phyloP scores from a whole-genome alignment of 2,888 invertebrate genomes.

The Spisula solida region DNA sequence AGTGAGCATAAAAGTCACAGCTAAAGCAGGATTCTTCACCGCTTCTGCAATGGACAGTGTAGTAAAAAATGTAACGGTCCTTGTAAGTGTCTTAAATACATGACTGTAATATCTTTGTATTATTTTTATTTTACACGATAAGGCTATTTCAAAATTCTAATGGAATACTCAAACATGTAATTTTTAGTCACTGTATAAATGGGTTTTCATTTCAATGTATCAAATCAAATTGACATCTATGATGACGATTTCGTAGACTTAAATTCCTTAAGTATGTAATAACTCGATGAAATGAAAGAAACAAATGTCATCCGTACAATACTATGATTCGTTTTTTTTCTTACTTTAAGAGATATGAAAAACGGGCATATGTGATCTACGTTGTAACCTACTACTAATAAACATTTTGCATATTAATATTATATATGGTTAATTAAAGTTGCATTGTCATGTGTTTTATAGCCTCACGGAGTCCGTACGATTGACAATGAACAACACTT shows the following conservation, averaged over 20 bases:
- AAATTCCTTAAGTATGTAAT: neutral
- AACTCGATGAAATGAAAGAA: no score
- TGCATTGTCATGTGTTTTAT: neutral
- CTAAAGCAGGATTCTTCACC: constrained; percentile 26
- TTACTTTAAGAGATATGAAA: no score
- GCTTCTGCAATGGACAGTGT: neutral
- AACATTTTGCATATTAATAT: no score
- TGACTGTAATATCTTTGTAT: no score
- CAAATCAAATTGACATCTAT: neutral
- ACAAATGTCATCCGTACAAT: no score
- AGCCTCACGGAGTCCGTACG: constrained; percentile 50
- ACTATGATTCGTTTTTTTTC: no score
- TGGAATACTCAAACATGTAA: no score
- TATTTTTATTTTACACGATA: no score
- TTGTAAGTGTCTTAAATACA: constrained; percentile 7
- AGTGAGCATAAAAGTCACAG: constrained; percentile 24
- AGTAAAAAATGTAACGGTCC: constrained; percentile 29
- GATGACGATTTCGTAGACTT: neutral
- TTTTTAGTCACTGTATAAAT: neutral
- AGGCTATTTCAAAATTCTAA: no score
- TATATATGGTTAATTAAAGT: no score
- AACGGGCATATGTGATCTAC: no score
- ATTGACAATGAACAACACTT: constrained; percentile 45
- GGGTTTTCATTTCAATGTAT: neutral
- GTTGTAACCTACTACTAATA: no score